Percentiles rank a stretch among this genome's conserved stretches.
Conservation (phyloP, 2,888 invertebrate species). For the Willowsia nigromaculata region DNA sequence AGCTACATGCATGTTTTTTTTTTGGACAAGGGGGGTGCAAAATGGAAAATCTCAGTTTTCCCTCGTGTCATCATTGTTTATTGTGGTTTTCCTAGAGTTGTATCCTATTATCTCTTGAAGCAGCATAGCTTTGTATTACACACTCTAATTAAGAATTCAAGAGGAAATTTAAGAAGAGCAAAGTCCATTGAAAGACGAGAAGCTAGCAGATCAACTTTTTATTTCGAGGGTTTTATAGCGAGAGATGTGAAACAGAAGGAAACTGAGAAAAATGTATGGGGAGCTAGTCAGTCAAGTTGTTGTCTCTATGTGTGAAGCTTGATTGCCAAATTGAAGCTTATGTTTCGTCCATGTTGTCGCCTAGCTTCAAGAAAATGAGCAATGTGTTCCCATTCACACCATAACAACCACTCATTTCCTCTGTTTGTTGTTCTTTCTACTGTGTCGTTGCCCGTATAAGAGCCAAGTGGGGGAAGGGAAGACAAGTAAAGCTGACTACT, state of each 20-base stretch:
- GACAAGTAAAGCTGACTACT: too few species aligned
- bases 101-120: background rate
- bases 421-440: background rate
- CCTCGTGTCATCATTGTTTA: background rate
- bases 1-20: background rate
- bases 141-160: conserved; percentile 13
- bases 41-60: conserved; percentile 34
- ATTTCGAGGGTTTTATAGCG: background rate
- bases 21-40: background rate
- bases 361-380: background rate
- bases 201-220: background rate
- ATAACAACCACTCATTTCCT: background rate
- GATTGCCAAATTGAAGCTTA: background rate
- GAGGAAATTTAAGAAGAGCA: background rate
- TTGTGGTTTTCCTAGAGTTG: background rate
- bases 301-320: background rate
- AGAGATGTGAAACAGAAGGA: conserved; percentile 14
- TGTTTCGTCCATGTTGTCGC: background rate
- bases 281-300: background rate
- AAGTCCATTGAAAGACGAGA: background rate
- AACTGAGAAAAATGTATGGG: background rate
- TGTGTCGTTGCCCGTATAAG: background rate
- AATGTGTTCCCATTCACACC: conserved; percentile 25
- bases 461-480: background rate
- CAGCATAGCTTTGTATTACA: background rate